Conservation (phyloP, 2,888 invertebrate genomes). For the Limnephilus marmoratus region DNA sequence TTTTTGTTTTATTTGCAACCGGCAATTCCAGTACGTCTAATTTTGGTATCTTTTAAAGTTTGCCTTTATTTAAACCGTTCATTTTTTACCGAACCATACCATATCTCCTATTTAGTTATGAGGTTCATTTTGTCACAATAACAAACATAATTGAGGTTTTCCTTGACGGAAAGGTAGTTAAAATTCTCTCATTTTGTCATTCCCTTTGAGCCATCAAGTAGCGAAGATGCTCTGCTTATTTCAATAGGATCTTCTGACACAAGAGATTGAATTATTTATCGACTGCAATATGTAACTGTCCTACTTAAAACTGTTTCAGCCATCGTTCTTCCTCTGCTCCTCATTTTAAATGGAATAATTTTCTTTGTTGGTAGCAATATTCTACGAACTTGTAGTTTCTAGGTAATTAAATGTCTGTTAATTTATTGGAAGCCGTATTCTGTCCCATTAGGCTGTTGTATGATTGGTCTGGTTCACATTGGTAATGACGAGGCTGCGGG, state of each 20-base stretch:
- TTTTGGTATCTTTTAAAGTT: too few species aligned
- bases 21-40: neutral
- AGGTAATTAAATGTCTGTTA: conserved; percentile 35
- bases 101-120: neutral
- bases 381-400: conserved; percentile 21
- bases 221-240: conserved; percentile 13
- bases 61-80: too few species aligned
- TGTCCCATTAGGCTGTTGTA: conserved; percentile 12
- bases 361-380: conserved; percentile 22
- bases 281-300: conserved; percentile 35
- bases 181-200: neutral
- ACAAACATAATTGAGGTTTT: neutral
- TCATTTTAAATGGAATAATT: conserved; percentile 20
- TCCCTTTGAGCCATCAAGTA: neutral
- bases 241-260: conserved; percentile 26
- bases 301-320: conserved; percentile 8
- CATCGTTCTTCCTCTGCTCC: neutral
- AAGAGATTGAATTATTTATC: conserved; percentile 25
- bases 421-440: conserved; percentile 24
- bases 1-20: neutral
- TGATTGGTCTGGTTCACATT: conserved; percentile 33
- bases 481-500: neutral
- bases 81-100: too few species aligned
- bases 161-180: neutral
- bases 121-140: neutral